Base-by-base conservation (phyloP, 2,888 invertebrate species). In the Xestoiulus laeticollis region DNA sequence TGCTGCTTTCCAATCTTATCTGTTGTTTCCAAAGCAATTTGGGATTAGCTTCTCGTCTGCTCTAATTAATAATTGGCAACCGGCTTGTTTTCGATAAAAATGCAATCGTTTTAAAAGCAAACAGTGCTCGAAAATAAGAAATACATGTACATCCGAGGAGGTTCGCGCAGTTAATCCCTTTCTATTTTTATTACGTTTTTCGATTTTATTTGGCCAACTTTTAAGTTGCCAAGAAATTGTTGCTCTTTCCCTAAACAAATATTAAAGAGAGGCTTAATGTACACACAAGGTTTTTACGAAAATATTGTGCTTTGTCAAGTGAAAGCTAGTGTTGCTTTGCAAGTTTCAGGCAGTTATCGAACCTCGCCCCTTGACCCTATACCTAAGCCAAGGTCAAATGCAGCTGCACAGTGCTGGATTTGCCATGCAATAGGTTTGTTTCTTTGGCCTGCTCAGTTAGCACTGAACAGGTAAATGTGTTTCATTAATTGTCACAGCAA, bases 61-160 rank as follows among this genome's bases (percentile, higher is more conserved):
- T 22, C 68, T 68, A 68, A 68, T 68, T 68, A 68, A 68, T 68
- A 68, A 68, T 68, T 68, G 68, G 68, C 68, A 68, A 26, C 10
- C 68, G 26, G 68, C 26, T 68, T 68, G 68, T 48, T 68, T 68
- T 68, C 68, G 26, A 26, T 68, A 22, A 68, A 68, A 68, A 10
- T 48, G 26, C 68, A 10, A 68, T 68, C 68, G 68, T 68, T 68
- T 68, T 68, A 68, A 68, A 68, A 68, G 26, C 68, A 68, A 68
- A 68, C 68, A 26, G 19, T 6, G 59, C 68, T 68, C 10, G 26
- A 22, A 53, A 53, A 48, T n/a, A 44, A 44, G 44, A 44, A 44
- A 44, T 44, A 44, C 44, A 14, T 14, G 1, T n/a, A n/a, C n/a
- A n/a, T n/a, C n/a, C n/a, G n/a, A n/a, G n/a, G n/a, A n/a, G n/a